phyloP scores from a whole-genome alignment of 2,797 vertebrate species.

The Ceyx erithaca region DNA sequence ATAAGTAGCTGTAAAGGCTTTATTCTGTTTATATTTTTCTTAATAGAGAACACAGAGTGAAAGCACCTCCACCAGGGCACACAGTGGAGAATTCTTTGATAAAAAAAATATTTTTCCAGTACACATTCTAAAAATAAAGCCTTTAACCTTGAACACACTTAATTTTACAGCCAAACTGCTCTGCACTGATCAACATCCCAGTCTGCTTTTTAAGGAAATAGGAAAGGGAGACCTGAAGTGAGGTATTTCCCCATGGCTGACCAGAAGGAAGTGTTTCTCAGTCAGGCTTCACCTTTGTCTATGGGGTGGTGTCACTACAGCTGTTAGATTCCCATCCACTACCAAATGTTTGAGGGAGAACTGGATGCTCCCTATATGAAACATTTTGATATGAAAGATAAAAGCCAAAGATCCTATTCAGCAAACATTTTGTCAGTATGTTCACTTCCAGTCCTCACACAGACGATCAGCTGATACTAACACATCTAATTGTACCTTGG shows the following conservation, averaged over 20 bases:
- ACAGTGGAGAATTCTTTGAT: not conserved
- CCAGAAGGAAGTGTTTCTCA: not conserved
- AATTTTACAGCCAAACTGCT: not conserved
- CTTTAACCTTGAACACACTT: not conserved
- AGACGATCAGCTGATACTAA: not conserved
- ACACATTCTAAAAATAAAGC: not conserved
- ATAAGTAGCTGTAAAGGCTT: not conserved
- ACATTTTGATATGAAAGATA: not conserved
- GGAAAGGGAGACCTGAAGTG: not conserved
- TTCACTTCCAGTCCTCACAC: not conserved
- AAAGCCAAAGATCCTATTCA: not conserved
- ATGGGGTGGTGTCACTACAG: not conserved
- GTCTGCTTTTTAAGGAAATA: not conserved
- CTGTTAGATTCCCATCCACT: not conserved
- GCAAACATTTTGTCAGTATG: not conserved
- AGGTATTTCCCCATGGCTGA: not conserved
- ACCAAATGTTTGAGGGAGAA: not conserved
- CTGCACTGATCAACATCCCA: not conserved
- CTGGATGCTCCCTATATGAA: not conserved
- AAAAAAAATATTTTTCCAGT: not conserved
- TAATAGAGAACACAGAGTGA: not conserved
- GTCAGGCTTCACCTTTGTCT: not conserved
- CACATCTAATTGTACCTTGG: no score
- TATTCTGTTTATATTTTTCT: not conserved
- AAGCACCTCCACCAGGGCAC: not conserved